Evolutionary conservation across 2,113 vertebrate genomes (phyloP).

Genomic region (Rhegmatorhina hoffmannsi): DNA sequence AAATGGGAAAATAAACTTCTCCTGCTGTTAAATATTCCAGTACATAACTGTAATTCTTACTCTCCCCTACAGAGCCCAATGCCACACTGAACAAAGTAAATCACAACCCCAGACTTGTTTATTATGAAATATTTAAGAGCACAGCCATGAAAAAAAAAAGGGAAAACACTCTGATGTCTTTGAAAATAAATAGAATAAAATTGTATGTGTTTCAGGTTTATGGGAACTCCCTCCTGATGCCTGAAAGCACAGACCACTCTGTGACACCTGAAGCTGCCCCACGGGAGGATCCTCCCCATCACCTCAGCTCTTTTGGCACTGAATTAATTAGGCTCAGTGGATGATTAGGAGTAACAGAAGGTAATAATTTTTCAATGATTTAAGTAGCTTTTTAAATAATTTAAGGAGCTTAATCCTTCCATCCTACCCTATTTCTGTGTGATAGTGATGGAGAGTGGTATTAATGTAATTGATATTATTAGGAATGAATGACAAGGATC

Average conservation of each 20-base stretch:
- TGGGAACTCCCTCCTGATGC: neutral
- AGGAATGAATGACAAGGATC: neutral
- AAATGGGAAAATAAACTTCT: conserved; percentile 14
- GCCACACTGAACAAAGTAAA: neutral
- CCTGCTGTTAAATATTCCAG: neutral
- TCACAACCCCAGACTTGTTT: neutral
- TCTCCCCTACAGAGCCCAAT: neutral
- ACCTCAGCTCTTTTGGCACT: neutral
- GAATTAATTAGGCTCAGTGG: neutral
- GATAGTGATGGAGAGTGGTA: neutral
- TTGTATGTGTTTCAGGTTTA: neutral
- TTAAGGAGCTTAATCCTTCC: neutral
- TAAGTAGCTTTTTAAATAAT: neutral
- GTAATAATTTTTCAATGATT: neutral
- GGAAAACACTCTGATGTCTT: neutral
- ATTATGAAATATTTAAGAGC: neutral
- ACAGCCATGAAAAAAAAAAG: neutral
- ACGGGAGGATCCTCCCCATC: neutral
- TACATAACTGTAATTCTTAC: neutral
- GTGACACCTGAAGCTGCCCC: neutral
- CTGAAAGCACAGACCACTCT: neutral
- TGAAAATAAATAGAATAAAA: neutral
- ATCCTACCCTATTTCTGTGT: neutral
- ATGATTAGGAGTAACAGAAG: neutral
- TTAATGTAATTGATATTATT: neutral